These are phyloP conservation scores for Pipistrellus pygmaeus DNA, from an alignment of 2,797 vertebrate species.

Conservation along the genomic window DNA sequence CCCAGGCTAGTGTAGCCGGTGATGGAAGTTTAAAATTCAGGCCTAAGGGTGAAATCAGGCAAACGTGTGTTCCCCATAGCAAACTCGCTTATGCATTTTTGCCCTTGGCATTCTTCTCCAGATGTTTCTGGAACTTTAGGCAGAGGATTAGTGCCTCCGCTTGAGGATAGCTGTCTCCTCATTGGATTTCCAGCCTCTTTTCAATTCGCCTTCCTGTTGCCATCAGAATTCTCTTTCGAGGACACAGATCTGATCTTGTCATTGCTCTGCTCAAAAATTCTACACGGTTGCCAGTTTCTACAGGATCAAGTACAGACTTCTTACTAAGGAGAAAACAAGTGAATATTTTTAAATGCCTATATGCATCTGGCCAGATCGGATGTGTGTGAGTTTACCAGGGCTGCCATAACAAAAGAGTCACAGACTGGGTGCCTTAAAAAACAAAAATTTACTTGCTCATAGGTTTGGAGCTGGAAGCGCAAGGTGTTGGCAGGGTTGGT, in stretches of 20 bases:
- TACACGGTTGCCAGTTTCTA: neutral
- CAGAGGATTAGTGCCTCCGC: neutral
- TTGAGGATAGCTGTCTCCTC: neutral
- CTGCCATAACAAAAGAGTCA: neutral
- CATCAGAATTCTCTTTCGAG: constrained; percentile 17
- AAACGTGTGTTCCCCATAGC: neutral
- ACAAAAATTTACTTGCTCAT: neutral
- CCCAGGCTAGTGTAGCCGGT: neutral
- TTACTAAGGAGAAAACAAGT: neutral
- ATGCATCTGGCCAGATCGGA: neutral
- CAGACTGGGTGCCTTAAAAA: neutral
- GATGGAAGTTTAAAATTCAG: neutral
- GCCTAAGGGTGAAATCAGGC: neutral
- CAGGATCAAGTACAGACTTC: neutral
- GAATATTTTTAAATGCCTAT: neutral
- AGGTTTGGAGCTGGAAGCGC: neutral
- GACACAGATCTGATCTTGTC: neutral
- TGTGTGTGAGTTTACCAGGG: neutral
- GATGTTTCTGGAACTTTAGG: neutral
- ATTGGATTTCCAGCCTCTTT: neutral
- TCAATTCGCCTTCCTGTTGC: neutral
- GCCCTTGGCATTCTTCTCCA: neutral
- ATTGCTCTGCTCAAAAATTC: neutral
- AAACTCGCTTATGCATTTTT: neutral
- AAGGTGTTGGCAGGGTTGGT: neutral